A percentile compares a stretch with the other conserved stretches of the same genome.
phyloP scores from a whole-genome alignment of 2,888 invertebrate species.

The Carcina quercana region DNA sequence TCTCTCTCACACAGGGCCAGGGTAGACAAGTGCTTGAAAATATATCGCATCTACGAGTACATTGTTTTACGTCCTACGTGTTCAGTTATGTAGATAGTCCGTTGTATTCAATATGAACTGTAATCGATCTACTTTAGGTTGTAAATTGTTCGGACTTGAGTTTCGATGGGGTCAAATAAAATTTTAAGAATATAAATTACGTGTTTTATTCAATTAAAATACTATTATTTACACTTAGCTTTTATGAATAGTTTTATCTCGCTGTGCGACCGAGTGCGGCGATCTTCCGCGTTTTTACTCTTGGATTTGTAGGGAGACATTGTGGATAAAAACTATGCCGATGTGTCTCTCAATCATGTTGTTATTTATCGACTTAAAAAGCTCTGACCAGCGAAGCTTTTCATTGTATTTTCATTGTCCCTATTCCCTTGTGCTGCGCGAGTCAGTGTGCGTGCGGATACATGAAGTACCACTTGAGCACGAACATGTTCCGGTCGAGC shows the following conservation, averaged over 20 bases:
- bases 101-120: slow-evolving; percentile 38
- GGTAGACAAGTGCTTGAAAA: slow-evolving; percentile 36
- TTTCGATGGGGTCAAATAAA: slow-evolving; percentile 71
- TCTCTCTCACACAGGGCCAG: too few relatives aligned
- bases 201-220: slow-evolving; percentile 33
- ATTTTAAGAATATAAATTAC: slow-evolving; percentile 53
- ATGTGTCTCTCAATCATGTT: too few relatives aligned
- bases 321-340: too few relatives aligned
- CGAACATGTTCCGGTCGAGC: slow-evolving; percentile 87
- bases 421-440: neutral
- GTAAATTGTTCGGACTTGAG: slow-evolving; percentile 65
- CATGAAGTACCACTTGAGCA: slow-evolving; percentile 83
- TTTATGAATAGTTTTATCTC: too few relatives aligned
- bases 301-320: too few relatives aligned
- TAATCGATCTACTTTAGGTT: slow-evolving; percentile 48
- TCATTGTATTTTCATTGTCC: slow-evolving; percentile 3
- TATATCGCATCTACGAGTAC: slow-evolving; percentile 16
- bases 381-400: too few relatives aligned
- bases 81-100: slow-evolving; percentile 38
- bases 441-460: slow-evolving; percentile 29
- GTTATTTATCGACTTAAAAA: too few relatives aligned
- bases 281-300: too few relatives aligned
- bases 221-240: too few relatives aligned
- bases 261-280: too few relatives aligned
- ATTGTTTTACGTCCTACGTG: slow-evolving; percentile 20